Evolutionary conservation across 2,113 vertebrate genomes (phyloP), one percentile per base, ranked within the genome.

Genomic region (Lampris incognitus): DNA sequence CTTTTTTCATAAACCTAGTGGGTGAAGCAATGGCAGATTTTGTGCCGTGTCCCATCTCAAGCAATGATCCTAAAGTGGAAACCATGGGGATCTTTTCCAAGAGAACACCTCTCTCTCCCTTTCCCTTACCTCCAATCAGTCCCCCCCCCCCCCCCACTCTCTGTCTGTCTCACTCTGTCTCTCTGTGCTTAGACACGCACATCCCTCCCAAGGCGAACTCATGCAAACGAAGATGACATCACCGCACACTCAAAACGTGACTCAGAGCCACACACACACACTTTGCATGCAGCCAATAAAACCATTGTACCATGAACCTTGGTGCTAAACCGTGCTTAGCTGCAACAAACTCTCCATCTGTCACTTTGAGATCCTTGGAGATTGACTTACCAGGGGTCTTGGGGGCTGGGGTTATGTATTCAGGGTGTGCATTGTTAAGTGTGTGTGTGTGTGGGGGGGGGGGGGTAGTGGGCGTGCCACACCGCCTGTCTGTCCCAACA

Each of bases 151-250:
- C 64, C 72, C 57, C 62, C 72, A 1, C 4, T 63, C 42, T 56
- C 55, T 66, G 37, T 11, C 49, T 52, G 44, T 46, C 50, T 11
- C 8, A 9, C 36, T 66, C 42, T 41, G 3, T 50, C 11, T 9
- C 9, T 65, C 61, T 7, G 4, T 5, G 49, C 13, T 57, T 4
- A 8, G 24, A 37, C 55, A 57, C 6, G 24, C 36, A 37, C 55
- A 6, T 24, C 57, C 61, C 40, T 54, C 52, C 38, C 2, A 44
- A 79, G 61, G 66, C 68, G 13, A 24, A n/a, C 54, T n/a, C 54
- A n/a, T 24, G 54, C 72, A 78, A 82, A 85, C 81, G 70, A 60
- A 60, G 65, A 87, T 90, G 85, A 87, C 85, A 84, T 86, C 84
- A 80, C 40, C 3, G 6, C 83, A 75, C 52, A 42, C 59, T 65